phyloP scores from a whole-genome alignment of 2,113 vertebrate species.

The Amazona vittata region DNA sequence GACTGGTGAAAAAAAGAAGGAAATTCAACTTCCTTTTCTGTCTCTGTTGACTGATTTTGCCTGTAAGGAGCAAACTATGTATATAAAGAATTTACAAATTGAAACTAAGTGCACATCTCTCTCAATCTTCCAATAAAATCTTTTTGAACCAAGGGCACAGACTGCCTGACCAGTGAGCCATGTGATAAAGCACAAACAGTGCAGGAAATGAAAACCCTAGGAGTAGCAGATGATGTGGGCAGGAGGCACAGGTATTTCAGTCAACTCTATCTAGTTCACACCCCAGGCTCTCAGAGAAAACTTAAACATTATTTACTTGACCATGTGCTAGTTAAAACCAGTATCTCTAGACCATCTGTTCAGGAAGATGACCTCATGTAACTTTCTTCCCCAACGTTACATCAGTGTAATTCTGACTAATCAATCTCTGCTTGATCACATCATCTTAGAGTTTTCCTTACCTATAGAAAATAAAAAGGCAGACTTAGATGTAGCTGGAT shows the following conservation, averaged over 20 bases:
- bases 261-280: constrained; percentile 72
- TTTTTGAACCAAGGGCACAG: constrained; percentile 70
- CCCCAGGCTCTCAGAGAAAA: constrained; percentile 75
- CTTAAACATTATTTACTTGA: constrained; percentile 79
- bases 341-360: constrained; percentile 80
- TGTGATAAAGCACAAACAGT: constrained; percentile 79
- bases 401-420: constrained; percentile 59
- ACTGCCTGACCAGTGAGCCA: constrained; percentile 75
- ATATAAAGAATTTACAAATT: constrained; percentile 6
- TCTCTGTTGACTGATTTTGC: neutral
- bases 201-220: constrained; percentile 83
- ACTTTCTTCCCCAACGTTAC: constrained; percentile 42
- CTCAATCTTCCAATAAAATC: constrained; percentile 21
- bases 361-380: constrained; percentile 75
- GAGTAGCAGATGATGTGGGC: constrained; percentile 79
- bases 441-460: neutral
- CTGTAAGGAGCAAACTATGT: neutral
- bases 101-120: constrained; percentile 17
- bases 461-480: neutral
- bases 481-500: neutral
- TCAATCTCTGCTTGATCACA: constrained; percentile 20
- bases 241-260: constrained; percentile 74
- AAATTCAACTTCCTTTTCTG: neutral
- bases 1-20: neutral
- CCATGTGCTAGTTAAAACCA: constrained; percentile 76